Base-by-base conservation (phyloP, 2,113 vertebrate genomes). In the Oplegnathus fasciatus region DNA sequence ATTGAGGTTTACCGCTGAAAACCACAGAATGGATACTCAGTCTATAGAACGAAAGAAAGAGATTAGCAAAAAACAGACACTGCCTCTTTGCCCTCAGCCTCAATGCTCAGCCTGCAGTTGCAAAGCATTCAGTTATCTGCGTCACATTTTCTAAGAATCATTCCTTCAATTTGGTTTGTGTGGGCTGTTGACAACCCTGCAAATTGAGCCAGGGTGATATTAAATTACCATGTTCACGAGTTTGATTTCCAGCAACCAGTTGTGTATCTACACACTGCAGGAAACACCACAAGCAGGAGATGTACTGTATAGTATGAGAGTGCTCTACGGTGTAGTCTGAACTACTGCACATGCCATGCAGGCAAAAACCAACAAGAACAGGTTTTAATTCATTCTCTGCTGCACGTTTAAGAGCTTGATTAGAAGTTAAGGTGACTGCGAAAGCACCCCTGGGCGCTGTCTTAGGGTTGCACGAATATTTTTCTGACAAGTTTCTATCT, bases 1-100 rank as follows among this genome's bases (percentile, higher is more conserved):
- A 87, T 78, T 55, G 70, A 58, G 75, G 75, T 75, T 79, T 42
- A 79, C 28, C 58, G n/a, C 68, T 34, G 20, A 64, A 55, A 85
- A 57, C 34, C 46, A 67, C 78, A 42, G 42, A 65, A 5, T 5
- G 26, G 42, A n/a, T 18, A 30, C 26, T 32, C 7, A 48, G 69
- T 70, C 64, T 1, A 83, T 52, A 57, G 48, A 48, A 72, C 0
- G 9, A 72, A 76, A 34, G 22, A 44, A 32, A 58, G 55, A 61
- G 22, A 70, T 58, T 22, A 74, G 32, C 32, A n/a, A 76, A 9
- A 17, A 30, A 62, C 14, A 40, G 20, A 24, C 37, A 15, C 17
- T 3, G 14, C 32, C 54, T 32, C 52, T 7, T 15, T 34, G 14
- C 20, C 30, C 20, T 57, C 34, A 22, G 57, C 13, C 37, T 46